Evolutionary conservation across 2,888 invertebrate species (phyloP).

Genomic region (Metallyticus violacea): DNA sequence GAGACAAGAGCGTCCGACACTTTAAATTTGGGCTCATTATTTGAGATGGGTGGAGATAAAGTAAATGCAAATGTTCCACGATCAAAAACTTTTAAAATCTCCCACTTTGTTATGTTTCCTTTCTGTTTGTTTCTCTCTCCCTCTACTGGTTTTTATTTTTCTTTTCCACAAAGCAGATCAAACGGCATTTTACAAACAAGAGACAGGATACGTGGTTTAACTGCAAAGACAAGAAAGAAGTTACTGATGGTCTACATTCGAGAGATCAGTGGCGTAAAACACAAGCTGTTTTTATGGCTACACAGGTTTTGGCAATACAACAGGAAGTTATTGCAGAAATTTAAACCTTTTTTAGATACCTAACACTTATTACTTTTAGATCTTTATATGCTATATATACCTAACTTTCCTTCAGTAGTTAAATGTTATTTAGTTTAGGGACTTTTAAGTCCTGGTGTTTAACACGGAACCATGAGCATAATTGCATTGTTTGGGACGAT

Average conservation of each 20-base stretch:
- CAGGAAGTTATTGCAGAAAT: no score
- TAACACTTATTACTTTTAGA: no score
- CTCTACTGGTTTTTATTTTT: background rate
- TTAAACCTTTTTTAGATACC: no score
- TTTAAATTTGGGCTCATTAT: conserved; percentile 11
- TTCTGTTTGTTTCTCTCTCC: background rate
- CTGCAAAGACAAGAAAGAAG: background rate
- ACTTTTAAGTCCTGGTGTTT: no score
- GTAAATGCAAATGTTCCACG: conserved; percentile 1
- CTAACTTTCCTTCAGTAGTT: no score
- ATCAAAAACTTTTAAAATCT: background rate
- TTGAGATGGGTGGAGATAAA: background rate
- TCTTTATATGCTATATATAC: no score
- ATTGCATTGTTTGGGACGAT: no score
- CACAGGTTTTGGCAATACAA: no score
- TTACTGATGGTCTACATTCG: no score
- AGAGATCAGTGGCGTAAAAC: background rate
- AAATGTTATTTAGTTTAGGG: no score
- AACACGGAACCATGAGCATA: no score
- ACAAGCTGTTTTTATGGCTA: background rate
- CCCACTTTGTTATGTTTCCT: background rate
- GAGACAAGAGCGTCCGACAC: background rate
- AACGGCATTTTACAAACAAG: background rate
- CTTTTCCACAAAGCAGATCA: background rate
- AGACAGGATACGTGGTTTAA: background rate